Evolutionary conservation across 2,113 vertebrate genomes (phyloP).

Genomic region (Myxocyprinus asiaticus): DNA sequence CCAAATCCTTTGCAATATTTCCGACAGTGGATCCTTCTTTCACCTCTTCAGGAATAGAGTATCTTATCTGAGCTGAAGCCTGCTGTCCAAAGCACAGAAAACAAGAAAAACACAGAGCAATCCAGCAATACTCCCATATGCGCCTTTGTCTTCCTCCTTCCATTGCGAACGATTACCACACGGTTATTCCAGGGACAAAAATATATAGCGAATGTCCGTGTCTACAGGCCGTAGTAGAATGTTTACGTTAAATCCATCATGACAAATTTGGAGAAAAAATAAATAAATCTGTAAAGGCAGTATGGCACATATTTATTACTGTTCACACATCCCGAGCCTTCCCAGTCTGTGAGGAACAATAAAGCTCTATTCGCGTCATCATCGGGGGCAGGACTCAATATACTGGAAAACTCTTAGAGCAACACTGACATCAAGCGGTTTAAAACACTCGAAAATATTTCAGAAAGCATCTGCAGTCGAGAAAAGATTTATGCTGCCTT

Average conservation of each 20-base stretch:
- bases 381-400: not conserved
- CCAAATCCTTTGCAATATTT: conserved; percentile 60
- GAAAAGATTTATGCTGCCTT: not conserved
- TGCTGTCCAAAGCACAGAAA: conserved; percentile 12
- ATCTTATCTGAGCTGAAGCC: conserved; percentile 41
- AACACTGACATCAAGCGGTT: conserved; percentile 39
- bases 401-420: not conserved
- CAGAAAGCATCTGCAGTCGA: not conserved
- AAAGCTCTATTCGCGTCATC: not conserved
- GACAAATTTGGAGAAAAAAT: not conserved
- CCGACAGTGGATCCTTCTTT: conserved; percentile 65
- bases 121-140: conserved; percentile 20
- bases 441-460: not conserved
- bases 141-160: conserved; percentile 34
- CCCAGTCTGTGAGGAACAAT: not conserved
- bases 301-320: no score
- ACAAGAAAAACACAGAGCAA: conserved; percentile 8
- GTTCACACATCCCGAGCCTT: no score
- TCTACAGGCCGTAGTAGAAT: not conserved
- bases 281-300: no score
- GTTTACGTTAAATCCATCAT: not conserved
- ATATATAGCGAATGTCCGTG: not conserved
- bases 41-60: conserved; percentile 63
- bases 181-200: no score
- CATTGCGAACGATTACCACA: conserved; percentile 2